A percentile compares a stretch with the other conserved stretches of the same genome.
These are phyloP conservation scores for Rynchops niger DNA, from an alignment of 2,113 vertebrate species.

Conservation along the genomic window DNA sequence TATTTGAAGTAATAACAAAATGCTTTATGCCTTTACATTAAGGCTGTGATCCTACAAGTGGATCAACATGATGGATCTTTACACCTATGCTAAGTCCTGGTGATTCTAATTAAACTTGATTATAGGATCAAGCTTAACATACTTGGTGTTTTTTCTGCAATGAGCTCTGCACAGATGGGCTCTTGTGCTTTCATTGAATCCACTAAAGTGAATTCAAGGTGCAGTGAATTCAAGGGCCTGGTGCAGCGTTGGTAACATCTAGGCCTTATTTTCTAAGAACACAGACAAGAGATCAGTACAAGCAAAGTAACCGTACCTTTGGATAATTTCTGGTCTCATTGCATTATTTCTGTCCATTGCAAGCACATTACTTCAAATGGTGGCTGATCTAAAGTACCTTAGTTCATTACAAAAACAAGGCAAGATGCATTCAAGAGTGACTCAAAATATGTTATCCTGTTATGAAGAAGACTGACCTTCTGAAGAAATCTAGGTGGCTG, in stretches of 20 bases:
- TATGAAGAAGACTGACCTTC: constrained; percentile 45
- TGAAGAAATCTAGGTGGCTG: constrained; percentile 38
- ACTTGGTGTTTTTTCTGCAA: not conserved
- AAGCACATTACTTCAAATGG: not conserved
- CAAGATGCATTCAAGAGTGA: constrained; percentile 40
- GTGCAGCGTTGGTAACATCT: not conserved
- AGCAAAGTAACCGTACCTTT: not conserved
- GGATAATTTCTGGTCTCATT: not conserved
- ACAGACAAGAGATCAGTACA: not conserved
- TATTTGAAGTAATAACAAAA: constrained; percentile 38
- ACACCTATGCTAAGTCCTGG: not conserved
- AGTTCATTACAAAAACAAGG: constrained; percentile 39
- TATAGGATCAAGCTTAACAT: constrained; percentile 1
- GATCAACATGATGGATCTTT: constrained; percentile 24
- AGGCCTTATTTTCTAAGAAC: not conserved
- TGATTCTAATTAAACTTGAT: constrained; percentile 50
- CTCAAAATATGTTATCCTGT: constrained; percentile 27
- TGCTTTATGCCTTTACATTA: constrained; percentile 30
- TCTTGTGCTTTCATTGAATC: not conserved
- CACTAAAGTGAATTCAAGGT: not conserved
- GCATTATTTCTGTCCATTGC: constrained; percentile 6
- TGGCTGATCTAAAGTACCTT: constrained; percentile 2
- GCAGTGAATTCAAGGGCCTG: not conserved
- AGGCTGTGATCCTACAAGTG: constrained; percentile 28
- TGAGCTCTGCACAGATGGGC: not conserved